Evolutionary conservation across 2,113 vertebrate genomes (phyloP).

Genomic region (Anarrhichthys ocellatus): DNA sequence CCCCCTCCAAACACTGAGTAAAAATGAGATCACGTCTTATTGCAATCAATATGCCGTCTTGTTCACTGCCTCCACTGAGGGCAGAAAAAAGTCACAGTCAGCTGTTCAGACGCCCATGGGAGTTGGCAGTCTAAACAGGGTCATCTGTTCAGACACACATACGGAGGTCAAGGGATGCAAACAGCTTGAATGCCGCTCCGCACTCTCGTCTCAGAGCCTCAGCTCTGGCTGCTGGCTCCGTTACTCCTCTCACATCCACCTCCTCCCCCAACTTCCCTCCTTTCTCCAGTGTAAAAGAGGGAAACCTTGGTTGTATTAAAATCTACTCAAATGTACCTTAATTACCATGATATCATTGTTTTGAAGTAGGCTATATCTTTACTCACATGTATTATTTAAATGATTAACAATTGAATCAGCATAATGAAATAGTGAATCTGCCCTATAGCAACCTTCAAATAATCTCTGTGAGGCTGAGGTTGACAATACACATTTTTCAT

Average conservation of each 20-base stretch:
- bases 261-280: constrained; percentile 21
- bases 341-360: neutral
- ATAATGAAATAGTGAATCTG: neutral
- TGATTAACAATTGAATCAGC: neutral
- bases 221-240: constrained; percentile 1
- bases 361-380: neutral
- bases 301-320: constrained; percentile 18
- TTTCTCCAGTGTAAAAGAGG: constrained; percentile 8
- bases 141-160: constrained; percentile 20
- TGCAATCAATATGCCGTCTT: neutral
- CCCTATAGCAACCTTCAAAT: constrained; percentile 3
- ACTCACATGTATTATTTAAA: neutral
- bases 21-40: neutral
- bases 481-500: neutral
- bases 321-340: neutral
- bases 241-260: constrained; percentile 5
- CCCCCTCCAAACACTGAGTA: neutral
- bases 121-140: constrained; percentile 24
- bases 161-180: constrained; percentile 14
- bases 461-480: neutral
- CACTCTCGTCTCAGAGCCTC: constrained; percentile 13
- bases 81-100: constrained; percentile 50
- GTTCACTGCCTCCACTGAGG: constrained; percentile 4
- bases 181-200: constrained; percentile 36
- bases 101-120: constrained; percentile 22